Base-by-base conservation (phyloP, 1,140 invertebrate species). In the Ericerus pela region DNA sequence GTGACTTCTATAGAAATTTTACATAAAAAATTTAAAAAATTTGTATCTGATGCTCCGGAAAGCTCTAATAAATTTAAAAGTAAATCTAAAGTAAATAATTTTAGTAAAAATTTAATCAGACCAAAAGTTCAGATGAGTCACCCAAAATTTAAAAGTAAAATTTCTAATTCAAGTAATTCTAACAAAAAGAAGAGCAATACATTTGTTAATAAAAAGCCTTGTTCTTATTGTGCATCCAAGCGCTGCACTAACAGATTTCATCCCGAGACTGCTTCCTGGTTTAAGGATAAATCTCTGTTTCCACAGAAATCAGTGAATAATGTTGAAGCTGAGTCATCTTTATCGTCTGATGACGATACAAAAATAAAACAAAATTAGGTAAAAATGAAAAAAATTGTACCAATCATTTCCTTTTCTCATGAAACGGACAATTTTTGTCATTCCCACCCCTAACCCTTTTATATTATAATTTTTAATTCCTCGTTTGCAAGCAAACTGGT, bases 21-120 rank as follows among this genome's bases (percentile, higher is more conserved):
- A n/a, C n/a, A n/a, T n/a, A n/a, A n/a, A n/a, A n/a, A n/a, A n/a
- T n/a, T n/a, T n/a, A n/a, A n/a, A n/a, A n/a, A 63, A 5, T 61
- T 68, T 41, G 37, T 69, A 55, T 64, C 65, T 61, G 67, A 69
- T 67, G 66, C 64, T 3, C 56, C 62, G 27, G 67, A 61, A 58
- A n/a, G n/a, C n/a, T n/a, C n/a, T n/a, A n/a, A n/a, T n/a, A n/a
- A n/a, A n/a, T n/a, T n/a, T n/a, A n/a, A 67, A 66, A 58, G 62
- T 62, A 60, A 63, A 60, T 65, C 36, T 58, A 2, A 2, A 65
- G 53, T 55, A 65, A 38, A 63, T 66, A 22, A 53, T 62, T 24
- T 62, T 55, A 38, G 61, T 59, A 59, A 43, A 57, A 26, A 66
- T 66, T 24, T 60, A 63, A 54, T 27, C 43, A 65, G 62, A 1